Percentiles rank a stretch among this genome's conserved stretches.
These are phyloP conservation scores for Puntigrus tetrazona DNA, from an alignment of 2,113 vertebrate species.

Conservation along the genomic window DNA sequence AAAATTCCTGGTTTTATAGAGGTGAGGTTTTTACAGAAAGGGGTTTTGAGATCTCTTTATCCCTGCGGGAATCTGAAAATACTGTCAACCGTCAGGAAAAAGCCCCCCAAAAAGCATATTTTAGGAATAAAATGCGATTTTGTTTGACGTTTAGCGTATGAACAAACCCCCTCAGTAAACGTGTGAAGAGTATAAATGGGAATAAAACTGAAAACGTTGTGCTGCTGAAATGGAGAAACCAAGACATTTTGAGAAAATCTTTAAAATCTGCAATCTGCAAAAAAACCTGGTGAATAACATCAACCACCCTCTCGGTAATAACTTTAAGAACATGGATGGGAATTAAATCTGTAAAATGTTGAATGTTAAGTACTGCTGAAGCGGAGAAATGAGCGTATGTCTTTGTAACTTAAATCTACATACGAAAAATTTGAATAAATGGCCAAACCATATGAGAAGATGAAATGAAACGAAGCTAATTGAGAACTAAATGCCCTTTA, in stretches of 20 bases:
- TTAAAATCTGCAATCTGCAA: too few relatives aligned
- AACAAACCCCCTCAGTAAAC: not conserved
- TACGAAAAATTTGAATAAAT: too few relatives aligned
- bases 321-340: too few relatives aligned
- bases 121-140: not conserved
- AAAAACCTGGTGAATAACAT: too few relatives aligned
- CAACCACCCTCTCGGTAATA: too few relatives aligned
- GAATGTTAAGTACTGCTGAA: too few relatives aligned
- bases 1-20: not conserved
- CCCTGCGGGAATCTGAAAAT: not conserved
- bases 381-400: too few relatives aligned
- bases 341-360: too few relatives aligned
- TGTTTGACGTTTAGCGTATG: not conserved
- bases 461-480: too few relatives aligned
- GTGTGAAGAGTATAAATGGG: not conserved
- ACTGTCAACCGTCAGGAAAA: not conserved
- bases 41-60: not conserved
- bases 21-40: not conserved
- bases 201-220: not conserved
- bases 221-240: not conserved
- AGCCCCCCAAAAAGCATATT: not conserved
- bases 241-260: not conserved
- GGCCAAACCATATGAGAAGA: too few relatives aligned
- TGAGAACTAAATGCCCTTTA: not conserved
- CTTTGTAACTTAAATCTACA: too few relatives aligned